Evolutionary conservation across 2,888 invertebrate genomes (phyloP), one percentile per base, ranked within the genome.

Genomic region (Andrena bicolor): DNA sequence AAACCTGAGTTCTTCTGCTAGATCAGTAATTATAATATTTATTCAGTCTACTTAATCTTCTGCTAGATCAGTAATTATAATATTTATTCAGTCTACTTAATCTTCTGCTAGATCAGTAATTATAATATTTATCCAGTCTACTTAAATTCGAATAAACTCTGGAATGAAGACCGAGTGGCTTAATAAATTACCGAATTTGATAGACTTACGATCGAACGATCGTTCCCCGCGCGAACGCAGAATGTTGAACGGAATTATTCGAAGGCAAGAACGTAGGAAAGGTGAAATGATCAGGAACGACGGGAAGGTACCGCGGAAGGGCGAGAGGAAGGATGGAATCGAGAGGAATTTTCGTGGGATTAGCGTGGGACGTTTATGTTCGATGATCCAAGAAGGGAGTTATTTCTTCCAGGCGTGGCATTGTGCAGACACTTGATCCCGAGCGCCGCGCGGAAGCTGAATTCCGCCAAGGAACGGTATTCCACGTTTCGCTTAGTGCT

Each of bases 401-500:
- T 60, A 30, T 66, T 63, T 13, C 32, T 61, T 56, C 20, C 41
- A 35, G 35, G 28, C 72, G 61, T 16, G 66, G 13, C 23, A 53
- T 74, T 68, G 61, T 61, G 32, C 35, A 51, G 66, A 65, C 66
- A 41, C 28, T 20, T 28, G 65, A 74, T 61, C n/a, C 49, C 23
- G 26, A 66, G 30, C 32, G 13, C 35, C 61, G 20, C 26, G 41
- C 41, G 48, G 48, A 48, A 48, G 26, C 53, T 28, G 58, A 64
- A 70, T 79, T 76, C 69, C 28, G 8, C 49, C 30, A 49, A 16
- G 64, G 23, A 64, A 56, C 63, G 56, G 32, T 68, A 66, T 66
- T 51, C 58, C 74, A 48, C 66, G 73, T 75, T 51, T 28, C 61
- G 16, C 30, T 74, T 66, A 76, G 51, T 41, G 26, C 16, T 32